Conservation (phyloP, 1,140 invertebrate genomes). For the Brachionus rubens region DNA sequence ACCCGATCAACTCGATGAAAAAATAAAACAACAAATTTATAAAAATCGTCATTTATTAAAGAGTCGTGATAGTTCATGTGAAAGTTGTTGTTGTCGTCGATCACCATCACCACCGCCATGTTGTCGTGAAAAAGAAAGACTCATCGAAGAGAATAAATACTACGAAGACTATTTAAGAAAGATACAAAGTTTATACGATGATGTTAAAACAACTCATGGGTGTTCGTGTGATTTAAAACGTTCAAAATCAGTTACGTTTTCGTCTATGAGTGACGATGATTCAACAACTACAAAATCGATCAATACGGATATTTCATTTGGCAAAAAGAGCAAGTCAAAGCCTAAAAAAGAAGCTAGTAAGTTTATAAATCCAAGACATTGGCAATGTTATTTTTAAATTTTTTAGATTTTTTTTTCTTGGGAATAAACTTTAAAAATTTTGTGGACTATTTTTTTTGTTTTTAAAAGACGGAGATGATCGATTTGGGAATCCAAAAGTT, state of each 20-base stretch:
- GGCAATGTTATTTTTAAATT: not conserved
- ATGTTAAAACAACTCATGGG: not conserved
- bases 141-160: not conserved
- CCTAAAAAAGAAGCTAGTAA: not conserved
- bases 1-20: constrained; percentile 12
- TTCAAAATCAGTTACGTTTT: not conserved
- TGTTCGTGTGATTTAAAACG: not conserved
- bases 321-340: not conserved
- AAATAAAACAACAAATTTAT: constrained; percentile 1
- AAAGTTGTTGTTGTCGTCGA: not conserved
- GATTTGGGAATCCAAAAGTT: constrained; percentile 44
- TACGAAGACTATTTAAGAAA: not conserved
- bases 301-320: constrained; percentile 8
- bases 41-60: constrained; percentile 1
- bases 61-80: not conserved
- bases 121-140: not conserved
- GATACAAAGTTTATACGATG: constrained; percentile 33
- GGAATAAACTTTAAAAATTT: constrained; percentile 24
- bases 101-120: not conserved
- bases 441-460: not conserved
- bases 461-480: constrained; percentile 23
- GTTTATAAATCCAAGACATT: not conserved
- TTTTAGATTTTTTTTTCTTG: not conserved
- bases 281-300: not conserved
- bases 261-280: not conserved